Percentiles rank a stretch among this genome's conserved stretches.
Evolutionary conservation across 2,113 vertebrate genomes (phyloP).

Genomic region (Rhinopomastus cyanomelas): DNA sequence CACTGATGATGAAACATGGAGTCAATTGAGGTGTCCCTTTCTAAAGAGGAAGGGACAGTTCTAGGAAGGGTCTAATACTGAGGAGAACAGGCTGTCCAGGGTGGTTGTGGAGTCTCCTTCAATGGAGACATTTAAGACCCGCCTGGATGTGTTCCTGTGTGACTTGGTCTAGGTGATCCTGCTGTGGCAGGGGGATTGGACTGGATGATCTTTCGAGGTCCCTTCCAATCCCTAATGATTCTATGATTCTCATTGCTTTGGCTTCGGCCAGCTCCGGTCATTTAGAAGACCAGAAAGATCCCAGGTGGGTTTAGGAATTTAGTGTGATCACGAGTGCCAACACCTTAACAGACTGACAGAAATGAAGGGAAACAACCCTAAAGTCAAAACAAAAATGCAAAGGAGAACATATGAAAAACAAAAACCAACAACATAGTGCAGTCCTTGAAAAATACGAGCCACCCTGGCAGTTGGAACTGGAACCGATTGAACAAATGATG

Average conservation of each 20-base stretch:
- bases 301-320: not conserved
- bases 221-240: no score
- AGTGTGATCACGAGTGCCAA: fast-evolving
- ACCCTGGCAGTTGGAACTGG: not conserved
- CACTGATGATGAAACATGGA: not conserved
- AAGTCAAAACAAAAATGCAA: not conserved
- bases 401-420: not conserved
- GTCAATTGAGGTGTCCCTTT: not conserved
- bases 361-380: not conserved
- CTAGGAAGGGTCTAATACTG: not conserved
- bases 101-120: no score
- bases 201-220: no score
- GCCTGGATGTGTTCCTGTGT: no score
- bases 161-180: no score
- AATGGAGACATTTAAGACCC: no score
- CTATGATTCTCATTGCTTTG: not conserved
- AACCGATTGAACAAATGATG: not conserved
- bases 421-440: not conserved
- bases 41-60: not conserved
- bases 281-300: not conserved
- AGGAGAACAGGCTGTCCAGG: no score
- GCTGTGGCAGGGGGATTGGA: no score
- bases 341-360: not conserved
- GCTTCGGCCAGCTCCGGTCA: not conserved
- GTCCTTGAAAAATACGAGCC: not conserved